phyloP scores from a whole-genome alignment of 2,888 invertebrate species.

The Crossocerus cetratus region DNA sequence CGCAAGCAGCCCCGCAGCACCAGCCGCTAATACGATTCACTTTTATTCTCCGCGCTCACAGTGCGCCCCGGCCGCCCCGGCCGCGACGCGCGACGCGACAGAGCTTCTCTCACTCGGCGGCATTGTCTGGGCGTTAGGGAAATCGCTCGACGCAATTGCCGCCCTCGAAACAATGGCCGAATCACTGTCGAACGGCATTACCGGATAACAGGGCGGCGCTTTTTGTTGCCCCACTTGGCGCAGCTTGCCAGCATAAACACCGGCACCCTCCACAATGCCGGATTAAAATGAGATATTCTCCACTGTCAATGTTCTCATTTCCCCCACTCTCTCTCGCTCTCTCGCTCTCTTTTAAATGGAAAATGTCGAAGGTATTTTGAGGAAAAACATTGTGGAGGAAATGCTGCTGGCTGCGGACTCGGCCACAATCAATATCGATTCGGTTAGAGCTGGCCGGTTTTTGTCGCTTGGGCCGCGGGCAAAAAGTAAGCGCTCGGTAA shows the following conservation, averaged over 20 bases:
- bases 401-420: background rate
- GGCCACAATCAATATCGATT: background rate
- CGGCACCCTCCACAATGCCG: too few relatives aligned
- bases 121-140: constrained; percentile 33
- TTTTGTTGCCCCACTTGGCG: background rate
- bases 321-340: too few relatives aligned
- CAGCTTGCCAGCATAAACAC: background rate
- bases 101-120: constrained; percentile 27
- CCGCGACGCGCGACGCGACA: too few relatives aligned
- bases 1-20: too few relatives aligned
- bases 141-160: constrained; percentile 31
- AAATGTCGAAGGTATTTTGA: too few relatives aligned
- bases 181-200: constrained; percentile 10
- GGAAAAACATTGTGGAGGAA: background rate
- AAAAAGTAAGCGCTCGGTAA: constrained; percentile 33
- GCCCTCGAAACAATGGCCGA: background rate
- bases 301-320: too few relatives aligned
- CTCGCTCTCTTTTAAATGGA: too few relatives aligned
- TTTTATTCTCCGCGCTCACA: constrained; percentile 37
- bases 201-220: background rate
- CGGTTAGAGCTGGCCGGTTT: background rate
- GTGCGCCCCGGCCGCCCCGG: background rate
- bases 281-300: too few relatives aligned
- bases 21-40: constrained; percentile 34
- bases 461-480: background rate